Conservation (phyloP, 1,140 invertebrate species). For the Galleria mellonella region DNA sequence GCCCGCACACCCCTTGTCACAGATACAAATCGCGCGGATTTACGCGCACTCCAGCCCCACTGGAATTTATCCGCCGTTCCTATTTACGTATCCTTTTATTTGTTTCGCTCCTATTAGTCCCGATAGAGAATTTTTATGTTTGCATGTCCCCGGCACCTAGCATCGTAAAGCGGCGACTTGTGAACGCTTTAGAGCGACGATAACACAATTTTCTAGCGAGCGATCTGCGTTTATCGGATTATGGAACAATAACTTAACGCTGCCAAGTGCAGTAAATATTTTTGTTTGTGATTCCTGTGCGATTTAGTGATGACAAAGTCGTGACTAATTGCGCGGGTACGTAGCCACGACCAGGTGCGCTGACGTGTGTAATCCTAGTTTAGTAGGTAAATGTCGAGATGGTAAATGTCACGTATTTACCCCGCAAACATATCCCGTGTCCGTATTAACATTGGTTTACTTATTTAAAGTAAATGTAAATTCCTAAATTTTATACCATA, state of each 20-base stretch:
- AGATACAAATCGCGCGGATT: slow-evolving; percentile 73
- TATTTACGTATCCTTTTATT: slow-evolving; percentile 74
- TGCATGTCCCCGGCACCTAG: slow-evolving; percentile 58
- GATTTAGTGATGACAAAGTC: too few species aligned
- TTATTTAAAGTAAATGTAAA: too few species aligned
- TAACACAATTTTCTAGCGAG: slow-evolving; percentile 64
- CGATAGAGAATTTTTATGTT: slow-evolving; percentile 74
- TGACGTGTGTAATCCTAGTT: slow-evolving; percentile 39
- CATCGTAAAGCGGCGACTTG: slow-evolving; percentile 68
- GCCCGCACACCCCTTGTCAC: slow-evolving; percentile 55
- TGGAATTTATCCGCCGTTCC: slow-evolving; percentile 67
- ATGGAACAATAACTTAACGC: slow-evolving; percentile 58
- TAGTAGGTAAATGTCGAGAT: too few species aligned
- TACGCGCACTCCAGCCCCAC: slow-evolving; percentile 67
- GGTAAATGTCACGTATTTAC: too few species aligned
- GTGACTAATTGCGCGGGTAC: slow-evolving; percentile 61
- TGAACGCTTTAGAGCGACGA: slow-evolving; percentile 63
- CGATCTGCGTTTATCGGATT: slow-evolving; percentile 64
- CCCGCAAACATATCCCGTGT: too few species aligned
- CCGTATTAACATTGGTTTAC: too few species aligned
- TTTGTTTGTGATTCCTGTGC: slow-evolving; percentile 39
- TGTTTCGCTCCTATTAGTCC: slow-evolving; percentile 71
- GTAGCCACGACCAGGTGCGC: slow-evolving; percentile 54
- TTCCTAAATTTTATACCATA: too few species aligned
- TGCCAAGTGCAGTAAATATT: slow-evolving; percentile 54